Evolutionary conservation across 2,113 vertebrate species (phyloP), one percentile per base, ranked within the genome.

Genomic region (Pyxicephalus adspersus): DNA sequence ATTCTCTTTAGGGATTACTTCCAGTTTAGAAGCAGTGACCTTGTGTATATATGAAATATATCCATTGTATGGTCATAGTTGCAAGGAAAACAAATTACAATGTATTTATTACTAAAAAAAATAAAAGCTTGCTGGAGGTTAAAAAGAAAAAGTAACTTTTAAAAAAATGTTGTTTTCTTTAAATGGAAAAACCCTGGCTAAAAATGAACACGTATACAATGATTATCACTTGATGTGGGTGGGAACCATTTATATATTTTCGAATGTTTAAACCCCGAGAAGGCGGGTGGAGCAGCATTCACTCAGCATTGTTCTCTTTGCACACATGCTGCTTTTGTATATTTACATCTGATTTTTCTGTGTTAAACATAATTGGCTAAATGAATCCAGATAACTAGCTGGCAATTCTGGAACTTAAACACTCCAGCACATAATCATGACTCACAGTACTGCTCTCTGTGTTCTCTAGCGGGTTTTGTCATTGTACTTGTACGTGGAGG

Each of bases 301-400:
- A 3, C 34, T 17, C n/a, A 57, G 15, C n/a, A 51, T 25, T 26
- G n/a, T 26, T 52, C 38, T 26, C 13, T 52, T 3, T 22, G 67
- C 38, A 38, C 64, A 38, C 28, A n/a, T 25, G 61, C 75, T 57
- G 51, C 7, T 57, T 52, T 77, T 77, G 22, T 77, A 64, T 31
- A 34, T 60, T 58, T 54, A 74, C 54, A 74, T 74, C 50, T 55
- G 26, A 77, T 77, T 54, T 65, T 23, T 57, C 63, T 55, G 63
- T 67, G 61, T 65, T 34, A 76, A 63, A 64, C 38, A 76, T 76
- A 78, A 78, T 57, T 55, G 64, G 26, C 19, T 66, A 54, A 78
- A 66, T 78, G 63, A 66, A 31, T 78, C 76, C 76, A 78, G 63
- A 78, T 67, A 54, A 57, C 13, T 25, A 51, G 52, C 64, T 66